Percentiles rank a stretch among this genome's conserved stretches.
phyloP scores from a whole-genome alignment of 1,140 invertebrate species.

The Drosophila bocqueti region DNA sequence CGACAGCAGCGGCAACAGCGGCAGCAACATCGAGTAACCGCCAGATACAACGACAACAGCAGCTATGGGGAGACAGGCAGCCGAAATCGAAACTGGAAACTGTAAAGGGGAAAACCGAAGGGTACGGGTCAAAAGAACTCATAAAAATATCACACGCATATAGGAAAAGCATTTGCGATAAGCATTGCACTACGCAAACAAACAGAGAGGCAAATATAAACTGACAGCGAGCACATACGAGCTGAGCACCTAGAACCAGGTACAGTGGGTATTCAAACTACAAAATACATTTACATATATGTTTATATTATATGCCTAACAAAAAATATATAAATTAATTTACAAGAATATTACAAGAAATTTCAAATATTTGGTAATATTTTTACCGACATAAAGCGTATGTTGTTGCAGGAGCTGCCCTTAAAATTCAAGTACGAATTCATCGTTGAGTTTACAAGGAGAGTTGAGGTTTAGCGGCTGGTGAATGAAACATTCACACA shows the following conservation, averaged over 20 bases:
- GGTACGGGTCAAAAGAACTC: constrained; percentile 43
- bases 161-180: constrained; percentile 71
- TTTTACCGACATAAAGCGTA: not conserved
- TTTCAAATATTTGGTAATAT: not conserved
- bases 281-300: not conserved
- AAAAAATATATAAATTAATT: not conserved
- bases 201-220: constrained; percentile 52
- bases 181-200: constrained; percentile 73
- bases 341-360: not conserved
- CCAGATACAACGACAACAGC: constrained; percentile 26
- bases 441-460: not conserved
- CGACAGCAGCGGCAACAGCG: constrained; percentile 19
- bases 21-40: constrained; percentile 16
- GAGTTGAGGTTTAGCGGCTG: too few relatives aligned
- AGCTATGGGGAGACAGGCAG: constrained; percentile 23
- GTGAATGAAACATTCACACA: too few relatives aligned
- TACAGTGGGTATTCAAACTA: not conserved
- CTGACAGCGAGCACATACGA: constrained; percentile 27
- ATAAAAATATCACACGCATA: constrained; percentile 82
- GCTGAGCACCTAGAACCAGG: constrained; percentile 24
- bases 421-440: not conserved
- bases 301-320: not conserved
- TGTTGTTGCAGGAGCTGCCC: too few relatives aligned
- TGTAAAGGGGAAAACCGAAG: constrained; percentile 1
- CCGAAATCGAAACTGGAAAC: constrained; percentile 61